Evolutionary conservation across 2,888 invertebrate species (phyloP), one percentile per base, ranked within the genome.

Genomic region (Panzeria rudis): DNA sequence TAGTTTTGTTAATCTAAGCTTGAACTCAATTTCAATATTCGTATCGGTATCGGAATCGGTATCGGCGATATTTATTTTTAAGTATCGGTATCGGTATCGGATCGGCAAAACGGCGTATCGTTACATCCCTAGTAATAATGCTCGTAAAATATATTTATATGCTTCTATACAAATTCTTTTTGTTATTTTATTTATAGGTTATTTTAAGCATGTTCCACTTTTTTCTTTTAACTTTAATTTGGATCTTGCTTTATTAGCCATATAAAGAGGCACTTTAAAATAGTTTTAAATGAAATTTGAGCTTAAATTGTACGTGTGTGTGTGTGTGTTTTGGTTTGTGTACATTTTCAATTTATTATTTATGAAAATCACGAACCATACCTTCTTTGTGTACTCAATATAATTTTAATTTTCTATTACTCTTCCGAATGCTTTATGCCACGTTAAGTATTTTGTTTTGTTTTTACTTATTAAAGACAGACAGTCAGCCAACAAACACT

Each of bases 301-400:
- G 71, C 59, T 76, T 35, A 29, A 61, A 50, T 29, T 79, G 41
- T 61, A 38, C 59, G 72, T n/a, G 50, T 71, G 62, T 29, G 25
- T 64, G 8, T 81, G 50, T 52, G 13, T 61, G n/a, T n/a, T 25
- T 29, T 25, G 35, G 20, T 52, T 47, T 32, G 56, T 69, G 61
- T 66, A 61, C 23, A 64, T 75, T 71, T 77, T 73, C n/a, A 75
- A 75, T 79, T 47, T 54, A 75, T 64, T 84, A 81, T 61, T 78
- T 73, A 81, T 85, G 64, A 81, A 81, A 85, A 81, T 85, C 84
- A 81, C 84, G 81, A 85, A 85, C 62, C 52, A 73, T 78, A 69
- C 47, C 61, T n/a, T n/a, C n/a, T 80, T 50, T 68, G 44, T 61
- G 29, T 47, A 61, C 62, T 32, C 35, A 71, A 52, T 61, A 13